Conservation (phyloP, 1,140 invertebrate species). For the Ridgeia piscesae region DNA sequence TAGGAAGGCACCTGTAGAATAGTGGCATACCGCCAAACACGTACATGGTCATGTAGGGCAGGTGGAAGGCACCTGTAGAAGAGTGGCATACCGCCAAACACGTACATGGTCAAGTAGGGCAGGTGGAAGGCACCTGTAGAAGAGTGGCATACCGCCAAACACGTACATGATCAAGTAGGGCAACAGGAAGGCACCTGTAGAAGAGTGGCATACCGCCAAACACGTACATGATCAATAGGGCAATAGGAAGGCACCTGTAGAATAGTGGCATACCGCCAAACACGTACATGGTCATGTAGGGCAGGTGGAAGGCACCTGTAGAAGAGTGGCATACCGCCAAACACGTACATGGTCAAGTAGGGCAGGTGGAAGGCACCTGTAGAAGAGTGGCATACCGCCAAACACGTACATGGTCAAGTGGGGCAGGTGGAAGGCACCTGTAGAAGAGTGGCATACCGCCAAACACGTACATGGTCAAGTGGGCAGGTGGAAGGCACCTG, state of each 20-base stretch:
- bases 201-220: constrained; percentile 60
- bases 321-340: constrained; percentile 60
- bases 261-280: constrained; percentile 60
- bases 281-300: constrained; percentile 58
- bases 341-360: constrained; percentile 60
- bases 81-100: constrained; percentile 60
- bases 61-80: constrained; percentile 62
- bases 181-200: constrained; percentile 61
- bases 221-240: constrained; percentile 60
- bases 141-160: constrained; percentile 60
- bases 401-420: constrained; percentile 60
- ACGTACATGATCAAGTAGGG: constrained; percentile 60
- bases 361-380: constrained; percentile 61
- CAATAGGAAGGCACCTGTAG: constrained; percentile 61
- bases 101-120: constrained; percentile 60
- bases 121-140: constrained; percentile 61
- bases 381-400: constrained; percentile 60
- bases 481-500: constrained; percentile 61
- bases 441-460: constrained; percentile 61
- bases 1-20: constrained; percentile 61
- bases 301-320: constrained; percentile 62
- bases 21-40: constrained; percentile 60
- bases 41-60: constrained; percentile 59
- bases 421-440: constrained; percentile 61
- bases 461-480: constrained; percentile 59